Percentiles rank a stretch among this genome's conserved stretches.
These are phyloP conservation scores for Cremastinae sp. DNA, from an alignment of 2,888 invertebrate genomes.

Conservation along the genomic window DNA sequence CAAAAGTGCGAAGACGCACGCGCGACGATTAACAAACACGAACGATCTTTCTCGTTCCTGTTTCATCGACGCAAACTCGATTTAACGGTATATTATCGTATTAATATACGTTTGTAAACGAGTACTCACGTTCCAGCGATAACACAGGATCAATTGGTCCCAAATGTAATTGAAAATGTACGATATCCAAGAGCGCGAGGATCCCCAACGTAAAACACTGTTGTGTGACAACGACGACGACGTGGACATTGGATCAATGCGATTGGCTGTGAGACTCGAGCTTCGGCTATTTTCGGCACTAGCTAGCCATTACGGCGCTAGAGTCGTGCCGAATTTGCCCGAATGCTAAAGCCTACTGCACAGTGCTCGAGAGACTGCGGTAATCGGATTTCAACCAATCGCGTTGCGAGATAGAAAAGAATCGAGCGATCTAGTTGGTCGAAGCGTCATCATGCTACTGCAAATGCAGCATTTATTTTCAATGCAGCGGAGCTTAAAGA, in stretches of 20 bases:
- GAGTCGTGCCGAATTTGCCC: constrained; percentile 42
- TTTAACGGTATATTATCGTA: not conserved
- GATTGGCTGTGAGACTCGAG: constrained; percentile 66
- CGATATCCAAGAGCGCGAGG: constrained; percentile 71
- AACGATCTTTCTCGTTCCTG: constrained; percentile 4
- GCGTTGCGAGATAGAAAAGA: no score
- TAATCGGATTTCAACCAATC: no score
- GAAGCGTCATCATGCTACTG: no score
- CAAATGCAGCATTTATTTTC: no score
- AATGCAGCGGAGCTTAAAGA: no score
- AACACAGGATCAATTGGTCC: constrained; percentile 72
- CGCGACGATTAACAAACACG: constrained; percentile 57
- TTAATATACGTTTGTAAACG: constrained; percentile 3
- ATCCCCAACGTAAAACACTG: constrained; percentile 72
- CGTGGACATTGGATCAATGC: constrained; percentile 76
- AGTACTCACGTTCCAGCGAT: constrained; percentile 73
- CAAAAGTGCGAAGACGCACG: constrained; percentile 66
- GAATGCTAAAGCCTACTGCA: constrained; percentile 8
- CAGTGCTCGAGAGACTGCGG: no score
- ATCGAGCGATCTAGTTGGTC: no score
- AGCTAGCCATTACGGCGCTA: constrained; percentile 32
- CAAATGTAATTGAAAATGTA: constrained; percentile 72
- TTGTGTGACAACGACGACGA: constrained; percentile 77
- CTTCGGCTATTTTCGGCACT: constrained; percentile 64
- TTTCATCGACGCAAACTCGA: not conserved